A percentile compares a stretch with the other conserved stretches of the same genome.
Conservation (phyloP, 30 jellyfish, hydroid and myxozoan species). For the Aurelia aurita region DNA sequence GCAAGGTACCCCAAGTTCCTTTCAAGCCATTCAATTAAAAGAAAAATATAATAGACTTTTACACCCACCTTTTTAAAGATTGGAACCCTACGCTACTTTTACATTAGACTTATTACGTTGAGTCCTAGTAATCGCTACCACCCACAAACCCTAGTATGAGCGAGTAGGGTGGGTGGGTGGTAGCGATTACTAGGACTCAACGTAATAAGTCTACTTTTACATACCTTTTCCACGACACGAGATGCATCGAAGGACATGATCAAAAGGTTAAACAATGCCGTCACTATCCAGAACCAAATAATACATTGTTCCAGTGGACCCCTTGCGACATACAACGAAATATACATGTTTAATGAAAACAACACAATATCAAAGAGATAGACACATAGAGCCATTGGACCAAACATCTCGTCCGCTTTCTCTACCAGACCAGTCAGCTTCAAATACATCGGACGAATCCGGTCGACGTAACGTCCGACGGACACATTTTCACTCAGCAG, state of each 20-base stretch:
- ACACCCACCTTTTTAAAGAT: no score
- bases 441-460: constrained; percentile 51
- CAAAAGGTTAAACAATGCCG: constrained; percentile 27
- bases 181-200: no score
- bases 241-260: constrained; percentile 46
- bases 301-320: constrained; percentile 16
- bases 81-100: no score
- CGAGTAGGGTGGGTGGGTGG: no score
- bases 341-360: constrained; percentile 45
- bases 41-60: no score
- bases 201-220: not conserved
- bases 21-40: no score
- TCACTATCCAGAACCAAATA: constrained; percentile 23
- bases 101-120: no score
- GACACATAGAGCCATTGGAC: constrained; percentile 44
- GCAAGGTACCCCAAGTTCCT: no score
- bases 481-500: constrained; percentile 8
- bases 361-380: constrained; percentile 51
- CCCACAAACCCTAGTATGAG: no score
- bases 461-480: constrained; percentile 10
- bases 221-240: constrained; percentile 59
- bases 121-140: no score
- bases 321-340: constrained; percentile 19
- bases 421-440: constrained; percentile 26
- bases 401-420: constrained; percentile 44